Conservation (phyloP, 1,140 invertebrate genomes). For the Drosophila bocqueti region DNA sequence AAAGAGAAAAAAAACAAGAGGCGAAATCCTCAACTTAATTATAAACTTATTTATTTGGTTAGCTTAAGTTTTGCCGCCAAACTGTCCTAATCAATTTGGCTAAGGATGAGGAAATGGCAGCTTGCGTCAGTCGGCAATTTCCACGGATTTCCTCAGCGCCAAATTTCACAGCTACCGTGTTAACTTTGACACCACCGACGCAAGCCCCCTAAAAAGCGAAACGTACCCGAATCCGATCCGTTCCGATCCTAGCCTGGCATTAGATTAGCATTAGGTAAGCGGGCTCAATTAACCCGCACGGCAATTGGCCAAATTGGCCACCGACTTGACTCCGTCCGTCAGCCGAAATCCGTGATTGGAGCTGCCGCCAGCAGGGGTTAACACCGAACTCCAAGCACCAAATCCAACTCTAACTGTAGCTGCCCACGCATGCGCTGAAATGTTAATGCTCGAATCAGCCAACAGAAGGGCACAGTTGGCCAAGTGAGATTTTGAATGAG, state of each 20-base stretch:
- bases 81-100: conserved; percentile 82
- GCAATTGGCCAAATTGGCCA: conserved; percentile 73
- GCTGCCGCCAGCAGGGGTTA: conserved; percentile 49
- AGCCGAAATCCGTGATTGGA: conserved; percentile 26
- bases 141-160: conserved; percentile 75
- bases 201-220: conserved; percentile 20
- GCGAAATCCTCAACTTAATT: conserved; percentile 68
- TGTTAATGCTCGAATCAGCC: conserved; percentile 27
- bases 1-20: conserved; percentile 11
- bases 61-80: conserved; percentile 42
- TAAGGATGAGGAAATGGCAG: conserved; percentile 79
- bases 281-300: conserved; percentile 67
- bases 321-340: conserved; percentile 43
- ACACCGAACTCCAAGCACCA: conserved; percentile 2
- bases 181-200: conserved; percentile 80
- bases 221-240: conserved; percentile 5
- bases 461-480: conserved; percentile 42
- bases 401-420: conserved; percentile 38
- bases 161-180: conserved; percentile 82
- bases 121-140: conserved; percentile 52
- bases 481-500: neutral
- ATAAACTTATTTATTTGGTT: conserved; percentile 81
- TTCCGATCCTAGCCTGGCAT: conserved; percentile 56
- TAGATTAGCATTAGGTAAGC: conserved; percentile 81
- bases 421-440: conserved; percentile 69